Base-by-base conservation (phyloP, 2,888 invertebrate genomes). In the Prenolepis imparis region DNA sequence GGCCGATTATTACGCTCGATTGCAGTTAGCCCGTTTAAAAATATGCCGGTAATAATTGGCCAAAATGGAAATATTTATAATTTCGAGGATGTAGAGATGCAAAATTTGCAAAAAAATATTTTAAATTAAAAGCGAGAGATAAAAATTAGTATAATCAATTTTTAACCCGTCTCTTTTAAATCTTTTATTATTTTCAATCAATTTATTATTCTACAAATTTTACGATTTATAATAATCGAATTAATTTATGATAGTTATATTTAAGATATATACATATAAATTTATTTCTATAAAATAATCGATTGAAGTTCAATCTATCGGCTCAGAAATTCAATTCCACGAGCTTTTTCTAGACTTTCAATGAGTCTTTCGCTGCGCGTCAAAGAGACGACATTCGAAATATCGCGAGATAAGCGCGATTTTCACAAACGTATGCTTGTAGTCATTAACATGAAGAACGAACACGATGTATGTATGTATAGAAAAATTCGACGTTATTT, bases 401-500 rank as follows among this genome's bases (percentile, higher is more conserved):
- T 75, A 64, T 70, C 41, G 61, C 6, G 41, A 32, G 41, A 74
- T 72, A 70, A 59, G 61, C 12, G 9, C 73, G 48, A 12, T 55
- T 41, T 41, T 2, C 12, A 24, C n/a, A 18, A 67, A 41, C 24
- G 48, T 9, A 32, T 4, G 8, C 67, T 44, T 3, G 12, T 77
- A 41, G 55, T 67, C 44, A 66, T 57, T 36, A 67, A 82, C 36
- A 55, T 1, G n/a, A 11, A 32, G 44, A 52, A 74, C 4, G 24
- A 75, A 52, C n/a, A 24, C n/a, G n/a, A n/a, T 28, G 28, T 28
- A 15, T n/a, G 9, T 59, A 15, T 15, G 66, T 82, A 77, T 80
- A 64, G 44, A 84, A 44, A 84, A 80, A 77, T 70, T 80, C 85
- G 89, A 81, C 87, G 89, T 91, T 90, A n/a, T 8, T 52, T 52